Conservation (phyloP, 2,888 invertebrate genomes). For the Tuberolachnus salignus region DNA sequence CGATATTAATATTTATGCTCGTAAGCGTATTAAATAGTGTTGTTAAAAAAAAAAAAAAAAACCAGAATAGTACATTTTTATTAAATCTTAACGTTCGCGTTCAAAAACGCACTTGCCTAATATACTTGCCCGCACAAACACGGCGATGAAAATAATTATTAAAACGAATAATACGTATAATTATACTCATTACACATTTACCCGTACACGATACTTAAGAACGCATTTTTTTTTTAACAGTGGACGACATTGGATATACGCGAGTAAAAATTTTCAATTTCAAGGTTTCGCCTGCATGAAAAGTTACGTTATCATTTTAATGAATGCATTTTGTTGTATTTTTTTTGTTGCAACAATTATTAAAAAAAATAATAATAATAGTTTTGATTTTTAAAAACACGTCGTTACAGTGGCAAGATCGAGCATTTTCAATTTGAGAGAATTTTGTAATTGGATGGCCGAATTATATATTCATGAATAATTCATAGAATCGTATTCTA, state of each 20-base stretch:
- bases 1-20: no score
- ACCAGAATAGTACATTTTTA: neutral
- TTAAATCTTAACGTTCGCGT: neutral
- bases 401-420: no score
- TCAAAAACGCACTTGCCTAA: neutral
- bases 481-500: no score
- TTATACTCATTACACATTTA: conserved; percentile 3
- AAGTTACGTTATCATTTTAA: conserved; percentile 1
- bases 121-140: no score
- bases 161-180: neutral
- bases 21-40: no score
- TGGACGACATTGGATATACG: neutral
- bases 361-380: neutral
- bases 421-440: no score
- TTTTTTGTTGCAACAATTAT: conserved; percentile 2
- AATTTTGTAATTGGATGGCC: no score
- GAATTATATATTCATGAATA: no score
- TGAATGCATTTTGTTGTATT: neutral
- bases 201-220: no score
- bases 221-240: neutral
- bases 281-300: conserved; percentile 18
- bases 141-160: neutral
- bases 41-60: no score
- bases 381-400: no score
- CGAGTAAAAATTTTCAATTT: conserved; percentile 4